phyloP scores from a whole-genome alignment of 2,888 invertebrate genomes.

The Sesia apiformis region DNA sequence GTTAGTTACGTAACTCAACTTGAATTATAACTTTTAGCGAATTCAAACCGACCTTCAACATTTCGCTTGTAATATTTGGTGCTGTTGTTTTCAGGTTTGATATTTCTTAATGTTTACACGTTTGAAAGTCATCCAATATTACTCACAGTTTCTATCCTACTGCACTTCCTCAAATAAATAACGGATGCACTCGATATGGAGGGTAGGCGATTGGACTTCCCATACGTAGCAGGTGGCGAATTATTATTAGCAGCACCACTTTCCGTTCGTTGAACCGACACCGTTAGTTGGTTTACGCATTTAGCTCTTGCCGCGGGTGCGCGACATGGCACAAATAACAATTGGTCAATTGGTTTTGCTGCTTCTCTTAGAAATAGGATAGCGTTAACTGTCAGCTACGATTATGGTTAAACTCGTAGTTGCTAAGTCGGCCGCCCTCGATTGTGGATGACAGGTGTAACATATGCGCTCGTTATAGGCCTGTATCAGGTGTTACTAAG shows the following conservation, averaged over 20 bases:
- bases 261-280: constrained; percentile 66
- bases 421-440: not conserved
- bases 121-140: not conserved
- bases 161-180: constrained; percentile 15
- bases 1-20: no score
- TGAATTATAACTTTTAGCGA: no score
- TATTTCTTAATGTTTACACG: not conserved
- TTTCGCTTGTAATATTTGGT: not conserved
- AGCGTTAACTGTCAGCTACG: constrained; percentile 21
- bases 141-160: constrained; percentile 13
- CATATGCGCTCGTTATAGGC: not conserved
- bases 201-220: constrained; percentile 35
- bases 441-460: not conserved
- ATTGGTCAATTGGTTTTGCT: constrained; percentile 47
- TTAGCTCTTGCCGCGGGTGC: constrained; percentile 50
- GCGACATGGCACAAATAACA: constrained; percentile 67
- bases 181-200: constrained; percentile 38
- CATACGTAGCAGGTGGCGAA: constrained; percentile 52
- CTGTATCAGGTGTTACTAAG: not conserved
- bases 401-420: constrained; percentile 7
- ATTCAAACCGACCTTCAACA: no score
- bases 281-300: constrained; percentile 66
- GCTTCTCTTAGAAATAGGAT: constrained; percentile 27
- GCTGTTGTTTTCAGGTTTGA: not conserved
- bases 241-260: constrained; percentile 62